Base-by-base conservation (phyloP, 2,888 invertebrate species). In the Tyria jacobaeae region DNA sequence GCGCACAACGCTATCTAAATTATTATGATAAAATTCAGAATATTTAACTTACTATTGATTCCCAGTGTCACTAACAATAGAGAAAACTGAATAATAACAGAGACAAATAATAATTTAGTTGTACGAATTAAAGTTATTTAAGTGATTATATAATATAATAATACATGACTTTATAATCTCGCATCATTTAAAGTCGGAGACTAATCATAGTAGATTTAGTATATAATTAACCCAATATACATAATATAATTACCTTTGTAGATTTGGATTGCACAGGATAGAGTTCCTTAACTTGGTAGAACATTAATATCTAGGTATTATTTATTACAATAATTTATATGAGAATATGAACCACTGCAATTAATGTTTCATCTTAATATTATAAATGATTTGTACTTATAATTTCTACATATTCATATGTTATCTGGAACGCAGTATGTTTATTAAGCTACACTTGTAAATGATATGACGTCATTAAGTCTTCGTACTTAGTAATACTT, bases 231-330 rank as follows among this genome's bases (percentile, higher is more conserved):
- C 60, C 55, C 31, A 34, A 31, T 17, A 21, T 17, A 52, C 54
- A 60, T 56, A 47, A 52, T 37, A 31, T 64, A 62, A 62, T 68
- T 70, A 59, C 58, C 51, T 50, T 60, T 39, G 35, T 48, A 34
- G 25, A 60, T 35, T 7, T 54, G 63, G 39, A 62, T 24, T 31
- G 50, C 21, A 57, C 56, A 50, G 39, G 31, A 24, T 4, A n/a
- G 10, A 51, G 48, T 34, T 41, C 17, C 50, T 44, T 25, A 34
- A 51, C 61, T 62, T 54, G 14, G 44, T 21, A 59, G 59, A 15
- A 65, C 60, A 60, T 68, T 55, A 63, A 49, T 41, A 24, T 21
- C 39, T 49, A 50, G 9, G 24, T 68, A 25, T 25, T 53, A 59
- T 49, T 67, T 64, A 48, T 57, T 24, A 72, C 52, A 15, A 31